Evolutionary conservation across 2,888 invertebrate genomes (phyloP).

Genomic region (Drosophila robusta): DNA sequence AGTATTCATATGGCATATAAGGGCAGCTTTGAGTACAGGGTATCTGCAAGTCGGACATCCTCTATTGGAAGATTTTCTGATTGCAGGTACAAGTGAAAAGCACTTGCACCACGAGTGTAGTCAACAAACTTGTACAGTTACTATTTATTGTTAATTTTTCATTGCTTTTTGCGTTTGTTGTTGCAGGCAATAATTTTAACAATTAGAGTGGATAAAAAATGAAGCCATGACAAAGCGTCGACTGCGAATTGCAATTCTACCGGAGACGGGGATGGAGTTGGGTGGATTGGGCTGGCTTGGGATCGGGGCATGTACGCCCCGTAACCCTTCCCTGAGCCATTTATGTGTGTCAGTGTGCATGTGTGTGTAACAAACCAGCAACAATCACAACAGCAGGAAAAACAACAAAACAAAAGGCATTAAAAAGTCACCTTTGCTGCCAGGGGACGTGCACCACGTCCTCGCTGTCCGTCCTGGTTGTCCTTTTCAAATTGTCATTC

Average conservation of each 20-base stretch:
- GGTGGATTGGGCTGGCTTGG: neutral
- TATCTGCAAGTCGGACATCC: neutral
- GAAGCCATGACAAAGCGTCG: conserved; percentile 50
- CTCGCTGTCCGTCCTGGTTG: conserved; percentile 37
- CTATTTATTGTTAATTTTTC: conserved; percentile 28
- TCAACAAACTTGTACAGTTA: conserved; percentile 46
- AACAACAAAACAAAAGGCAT: conserved; percentile 60
- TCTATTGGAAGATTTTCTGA: neutral
- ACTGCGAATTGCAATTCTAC: conserved; percentile 24
- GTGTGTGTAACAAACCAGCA: conserved; percentile 57
- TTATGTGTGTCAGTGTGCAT: conserved; percentile 10
- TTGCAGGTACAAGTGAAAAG: conserved; percentile 18
- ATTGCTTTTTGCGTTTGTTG: conserved; percentile 15
- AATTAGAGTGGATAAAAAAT: conserved; percentile 58
- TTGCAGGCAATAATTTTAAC: conserved; percentile 63
- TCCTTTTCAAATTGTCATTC: conserved; percentile 74
- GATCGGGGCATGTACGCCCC: conserved; percentile 7
- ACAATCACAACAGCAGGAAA: conserved; percentile 62
- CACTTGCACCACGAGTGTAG: conserved; percentile 44
- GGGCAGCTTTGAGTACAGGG: neutral
- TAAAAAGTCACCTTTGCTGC: conserved; percentile 75
- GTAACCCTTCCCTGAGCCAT: conserved; percentile 50
- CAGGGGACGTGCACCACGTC: conserved; percentile 48
- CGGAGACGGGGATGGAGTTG: neutral
- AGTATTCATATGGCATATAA: no score